These are phyloP conservation scores for Porites cylindrica DNA, from an alignment of 92 coral and sea anemone genomes.

Conservation along the genomic window DNA sequence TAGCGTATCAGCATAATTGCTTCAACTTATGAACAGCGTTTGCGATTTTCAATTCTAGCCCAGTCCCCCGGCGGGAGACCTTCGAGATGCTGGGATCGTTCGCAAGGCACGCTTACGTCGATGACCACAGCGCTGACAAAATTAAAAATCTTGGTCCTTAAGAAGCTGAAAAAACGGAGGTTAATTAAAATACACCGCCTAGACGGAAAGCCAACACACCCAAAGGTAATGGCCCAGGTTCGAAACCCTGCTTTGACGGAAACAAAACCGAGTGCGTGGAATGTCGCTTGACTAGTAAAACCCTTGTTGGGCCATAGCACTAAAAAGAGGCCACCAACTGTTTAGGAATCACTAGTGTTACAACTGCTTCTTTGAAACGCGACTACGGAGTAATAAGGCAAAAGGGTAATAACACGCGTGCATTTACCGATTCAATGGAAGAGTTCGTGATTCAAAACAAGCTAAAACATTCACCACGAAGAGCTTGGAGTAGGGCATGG, in stretches of 20 bases:
- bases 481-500: constrained; percentile 24
- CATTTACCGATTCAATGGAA: constrained; percentile 23
- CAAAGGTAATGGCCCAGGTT: constrained; percentile 13
- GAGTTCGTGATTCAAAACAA: constrained; percentile 2
- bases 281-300: neutral
- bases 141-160: constrained; percentile 32
- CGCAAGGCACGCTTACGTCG: neutral
- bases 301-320: constrained; percentile 1
- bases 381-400: neutral
- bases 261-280: constrained; percentile 2
- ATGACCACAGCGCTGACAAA: constrained; percentile 43
- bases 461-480: constrained; percentile 18
- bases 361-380: constrained; percentile 8
- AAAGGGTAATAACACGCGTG: constrained; percentile 18
- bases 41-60: constrained; percentile 21
- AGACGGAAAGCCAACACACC: constrained; percentile 24
- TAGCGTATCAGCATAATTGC: constrained; percentile 34
- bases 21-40: constrained; percentile 4
- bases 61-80: constrained; percentile 25
- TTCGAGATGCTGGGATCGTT: neutral
- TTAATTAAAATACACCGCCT: neutral
- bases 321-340: constrained; percentile 18
- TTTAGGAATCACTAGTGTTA: constrained; percentile 19
- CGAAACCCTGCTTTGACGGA: constrained; percentile 31
- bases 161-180: constrained; percentile 13